These are phyloP conservation scores for Parelbella ahira DNA, from an alignment of 2,888 invertebrate species.

Conservation along the genomic window DNA sequence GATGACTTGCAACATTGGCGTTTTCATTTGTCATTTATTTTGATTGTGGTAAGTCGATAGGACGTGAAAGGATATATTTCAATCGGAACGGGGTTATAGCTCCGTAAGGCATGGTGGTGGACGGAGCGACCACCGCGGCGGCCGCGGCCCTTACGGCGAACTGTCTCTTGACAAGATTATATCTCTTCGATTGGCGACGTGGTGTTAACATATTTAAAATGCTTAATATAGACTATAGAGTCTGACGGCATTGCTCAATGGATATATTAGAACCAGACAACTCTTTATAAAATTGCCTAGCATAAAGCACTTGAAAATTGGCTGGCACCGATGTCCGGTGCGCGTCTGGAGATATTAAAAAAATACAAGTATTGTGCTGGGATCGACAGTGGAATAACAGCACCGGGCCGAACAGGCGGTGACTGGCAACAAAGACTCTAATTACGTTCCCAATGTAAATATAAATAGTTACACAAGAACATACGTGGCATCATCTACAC, in stretches of 20 bases:
- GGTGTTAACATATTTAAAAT: too few species aligned
- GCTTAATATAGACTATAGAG: too few species aligned
- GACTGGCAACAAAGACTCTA: slow-evolving; percentile 30
- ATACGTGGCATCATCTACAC: slow-evolving; percentile 29
- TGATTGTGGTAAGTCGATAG: slow-evolving; percentile 75
- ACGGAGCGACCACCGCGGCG: slow-evolving; percentile 31
- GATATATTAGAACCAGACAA: too few species aligned
- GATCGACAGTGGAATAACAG: slow-evolving; percentile 19
- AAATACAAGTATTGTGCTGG: background rate
- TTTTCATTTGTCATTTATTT: slow-evolving; percentile 81
- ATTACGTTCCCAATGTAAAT: slow-evolving; percentile 31
- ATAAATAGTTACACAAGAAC: slow-evolving; percentile 30
- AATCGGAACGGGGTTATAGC: slow-evolving; percentile 40
- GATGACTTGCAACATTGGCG: slow-evolving; percentile 73
- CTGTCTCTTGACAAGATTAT: too few species aligned
- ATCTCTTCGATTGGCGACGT: too few species aligned
- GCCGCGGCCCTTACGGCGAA: too few species aligned
- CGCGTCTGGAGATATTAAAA: too few species aligned
- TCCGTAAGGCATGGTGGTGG: slow-evolving; percentile 28
- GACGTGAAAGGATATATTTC: slow-evolving; percentile 55
- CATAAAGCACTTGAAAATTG: too few species aligned
- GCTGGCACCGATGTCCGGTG: too few species aligned
- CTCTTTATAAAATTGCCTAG: too few species aligned
- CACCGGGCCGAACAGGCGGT: slow-evolving; percentile 12
- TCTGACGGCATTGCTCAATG: too few species aligned